Evolutionary conservation across 2,113 vertebrate genomes (phyloP).

Genomic region (Chelonoidis abingdonii): DNA sequence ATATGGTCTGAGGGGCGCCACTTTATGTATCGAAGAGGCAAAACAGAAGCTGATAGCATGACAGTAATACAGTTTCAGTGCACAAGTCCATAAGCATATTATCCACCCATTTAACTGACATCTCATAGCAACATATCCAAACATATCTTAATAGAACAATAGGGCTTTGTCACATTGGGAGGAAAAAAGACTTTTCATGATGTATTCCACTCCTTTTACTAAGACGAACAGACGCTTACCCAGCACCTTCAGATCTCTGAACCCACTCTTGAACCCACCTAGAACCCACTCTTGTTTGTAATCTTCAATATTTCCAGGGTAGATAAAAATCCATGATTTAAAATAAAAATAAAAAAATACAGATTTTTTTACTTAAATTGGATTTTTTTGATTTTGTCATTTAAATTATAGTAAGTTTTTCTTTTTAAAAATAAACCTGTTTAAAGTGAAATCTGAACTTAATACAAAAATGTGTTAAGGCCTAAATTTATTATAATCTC

Average conservation of each 20-base stretch:
- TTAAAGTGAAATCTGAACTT: no score
- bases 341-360: no score
- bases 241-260: background rate
- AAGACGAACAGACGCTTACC: background rate
- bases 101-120: background rate
- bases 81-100: background rate
- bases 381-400: no score
- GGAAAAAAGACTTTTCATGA: background rate
- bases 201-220: background rate
- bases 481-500: no score
- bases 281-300: background rate
- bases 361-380: no score
- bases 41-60: background rate
- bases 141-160: background rate
- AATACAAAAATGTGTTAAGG: no score
- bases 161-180: background rate
- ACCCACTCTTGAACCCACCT: no score
- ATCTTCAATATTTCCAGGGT: background rate
- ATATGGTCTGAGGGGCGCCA: background rate
- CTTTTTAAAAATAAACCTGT: no score
- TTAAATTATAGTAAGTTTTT: no score
- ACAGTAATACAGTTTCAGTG: background rate
- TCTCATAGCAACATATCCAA: background rate
- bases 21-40: background rate
- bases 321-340: no score